Percentiles rank a stretch among this genome's conserved stretches.
Evolutionary conservation across 2,888 invertebrate genomes (phyloP).

Genomic region (Allophyes oxyacanthae): DNA sequence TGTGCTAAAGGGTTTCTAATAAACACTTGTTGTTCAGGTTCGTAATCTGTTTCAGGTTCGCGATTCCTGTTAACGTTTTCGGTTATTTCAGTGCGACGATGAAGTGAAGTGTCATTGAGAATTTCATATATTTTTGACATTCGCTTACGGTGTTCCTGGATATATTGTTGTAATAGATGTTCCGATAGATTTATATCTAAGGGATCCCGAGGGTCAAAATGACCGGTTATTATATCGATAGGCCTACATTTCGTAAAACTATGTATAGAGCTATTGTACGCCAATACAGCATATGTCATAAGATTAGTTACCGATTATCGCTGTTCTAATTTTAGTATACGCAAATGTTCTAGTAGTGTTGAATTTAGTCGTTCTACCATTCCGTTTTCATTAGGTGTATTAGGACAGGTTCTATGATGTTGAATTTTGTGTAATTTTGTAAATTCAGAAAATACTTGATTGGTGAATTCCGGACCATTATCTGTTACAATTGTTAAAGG

Average conservation of each 20-base stretch:
- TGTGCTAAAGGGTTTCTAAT: background rate
- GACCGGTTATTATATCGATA: constrained; percentile 2
- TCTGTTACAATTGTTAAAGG: too few relatives aligned
- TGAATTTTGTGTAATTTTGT: too few relatives aligned
- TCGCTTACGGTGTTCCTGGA: background rate
- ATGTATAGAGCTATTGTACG: constrained; percentile 1
- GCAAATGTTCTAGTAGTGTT: too few relatives aligned
- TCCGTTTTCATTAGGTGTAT: too few relatives aligned
- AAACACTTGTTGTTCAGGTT: constrained; percentile 10
- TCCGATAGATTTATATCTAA: constrained; percentile 2
- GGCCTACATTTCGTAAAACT: constrained; percentile 10
- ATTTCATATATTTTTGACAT: constrained; percentile 5
- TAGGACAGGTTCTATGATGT: too few relatives aligned
- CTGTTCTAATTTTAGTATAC: too few relatives aligned
- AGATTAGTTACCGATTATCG: too few relatives aligned
- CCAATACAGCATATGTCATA: constrained; percentile 10
- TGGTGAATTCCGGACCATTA: too few relatives aligned
- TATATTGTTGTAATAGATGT: constrained; percentile 1
- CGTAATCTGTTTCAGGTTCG: constrained; percentile 4
- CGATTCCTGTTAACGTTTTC: constrained; percentile 2
- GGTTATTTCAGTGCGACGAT: constrained; percentile 1
- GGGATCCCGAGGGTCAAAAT: constrained; percentile 7
- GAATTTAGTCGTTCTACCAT: too few relatives aligned
- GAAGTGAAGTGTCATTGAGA: background rate
- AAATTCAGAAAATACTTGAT: too few relatives aligned